Evolutionary conservation across 2,113 vertebrate species (phyloP).

Genomic region (Mustela nigripes): DNA sequence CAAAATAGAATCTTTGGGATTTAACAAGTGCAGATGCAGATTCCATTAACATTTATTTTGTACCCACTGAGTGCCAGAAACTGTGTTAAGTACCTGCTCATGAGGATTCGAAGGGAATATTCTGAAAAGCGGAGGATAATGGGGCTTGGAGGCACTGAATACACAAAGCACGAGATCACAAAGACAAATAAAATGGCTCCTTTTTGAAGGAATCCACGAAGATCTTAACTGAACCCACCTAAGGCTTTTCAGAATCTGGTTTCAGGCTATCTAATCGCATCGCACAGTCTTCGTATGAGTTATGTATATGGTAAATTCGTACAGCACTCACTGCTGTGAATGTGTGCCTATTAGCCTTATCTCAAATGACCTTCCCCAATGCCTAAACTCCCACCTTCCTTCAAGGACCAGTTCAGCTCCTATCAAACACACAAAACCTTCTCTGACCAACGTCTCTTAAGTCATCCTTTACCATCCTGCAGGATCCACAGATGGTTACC

Average conservation of each 20-base stretch:
- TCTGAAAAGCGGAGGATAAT: background rate
- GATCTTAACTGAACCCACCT: background rate
- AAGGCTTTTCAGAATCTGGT: background rate
- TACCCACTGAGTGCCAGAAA: background rate
- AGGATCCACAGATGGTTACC: background rate
- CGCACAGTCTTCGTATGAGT: background rate
- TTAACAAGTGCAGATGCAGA: background rate
- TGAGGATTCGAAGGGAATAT: background rate
- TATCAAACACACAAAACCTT: background rate
- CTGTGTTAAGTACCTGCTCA: background rate
- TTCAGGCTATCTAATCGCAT: background rate
- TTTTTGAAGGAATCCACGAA: background rate
- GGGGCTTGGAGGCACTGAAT: background rate
- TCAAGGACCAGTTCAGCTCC: background rate
- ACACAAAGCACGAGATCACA: background rate
- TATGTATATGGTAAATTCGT: background rate
- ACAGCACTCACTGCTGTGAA: background rate
- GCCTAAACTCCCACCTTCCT: background rate
- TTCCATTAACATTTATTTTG: constrained; percentile 28
- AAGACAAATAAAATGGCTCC: background rate
- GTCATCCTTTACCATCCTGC: background rate
- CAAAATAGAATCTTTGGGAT: constrained; percentile 47
- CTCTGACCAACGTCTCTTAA: background rate
- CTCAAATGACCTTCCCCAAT: background rate
- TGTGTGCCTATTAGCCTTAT: background rate